These are phyloP conservation scores for Metopolophium dirhodum DNA, from an alignment of 1,140 invertebrate genomes.

Conservation along the genomic window DNA sequence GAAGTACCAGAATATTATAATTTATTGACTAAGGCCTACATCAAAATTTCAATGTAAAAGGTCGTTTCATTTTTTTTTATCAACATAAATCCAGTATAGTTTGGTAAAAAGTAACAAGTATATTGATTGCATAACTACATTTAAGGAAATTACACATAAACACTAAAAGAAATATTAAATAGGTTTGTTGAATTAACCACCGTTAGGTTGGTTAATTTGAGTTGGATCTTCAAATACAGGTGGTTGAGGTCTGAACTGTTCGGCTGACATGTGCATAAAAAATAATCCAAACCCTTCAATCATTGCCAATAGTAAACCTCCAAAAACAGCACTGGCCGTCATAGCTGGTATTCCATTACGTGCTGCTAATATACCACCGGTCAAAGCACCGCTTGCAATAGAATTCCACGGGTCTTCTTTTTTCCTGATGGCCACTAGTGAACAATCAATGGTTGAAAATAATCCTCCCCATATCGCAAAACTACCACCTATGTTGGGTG, in stretches of 20 bases:
- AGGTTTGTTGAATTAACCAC: neutral
- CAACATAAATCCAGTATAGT: neutral
- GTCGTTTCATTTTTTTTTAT: neutral
- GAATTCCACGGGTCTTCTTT: slow-evolving; percentile 99
- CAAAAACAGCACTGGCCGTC: slow-evolving; percentile 93
- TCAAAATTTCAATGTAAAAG: neutral
- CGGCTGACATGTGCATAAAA: slow-evolving; percentile 85
- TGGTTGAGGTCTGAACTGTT: slow-evolving; percentile 84
- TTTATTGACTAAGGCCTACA: neutral
- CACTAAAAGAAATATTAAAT: slow-evolving; percentile 1
- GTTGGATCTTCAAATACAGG: slow-evolving; percentile 74
- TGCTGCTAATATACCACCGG: slow-evolving; percentile 92
- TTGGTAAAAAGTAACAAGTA: slow-evolving; percentile 19
- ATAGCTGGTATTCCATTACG: slow-evolving; percentile 94
- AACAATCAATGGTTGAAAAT: slow-evolving; percentile 97
- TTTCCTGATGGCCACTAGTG: slow-evolving; percentile 82
- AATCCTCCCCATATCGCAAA: slow-evolving; percentile 95
- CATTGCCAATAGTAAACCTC: slow-evolving; percentile 89
- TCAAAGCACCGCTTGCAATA: slow-evolving; percentile 94
- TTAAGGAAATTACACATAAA: neutral
- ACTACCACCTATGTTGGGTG: slow-evolving; percentile 91
- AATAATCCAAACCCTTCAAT: slow-evolving; percentile 95
- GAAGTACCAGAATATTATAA: neutral
- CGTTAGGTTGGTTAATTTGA: slow-evolving; percentile 5
- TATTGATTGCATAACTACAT: slow-evolving; percentile 33